Conservation (phyloP, 2,888 invertebrate species). For the Volucella zonaria region DNA sequence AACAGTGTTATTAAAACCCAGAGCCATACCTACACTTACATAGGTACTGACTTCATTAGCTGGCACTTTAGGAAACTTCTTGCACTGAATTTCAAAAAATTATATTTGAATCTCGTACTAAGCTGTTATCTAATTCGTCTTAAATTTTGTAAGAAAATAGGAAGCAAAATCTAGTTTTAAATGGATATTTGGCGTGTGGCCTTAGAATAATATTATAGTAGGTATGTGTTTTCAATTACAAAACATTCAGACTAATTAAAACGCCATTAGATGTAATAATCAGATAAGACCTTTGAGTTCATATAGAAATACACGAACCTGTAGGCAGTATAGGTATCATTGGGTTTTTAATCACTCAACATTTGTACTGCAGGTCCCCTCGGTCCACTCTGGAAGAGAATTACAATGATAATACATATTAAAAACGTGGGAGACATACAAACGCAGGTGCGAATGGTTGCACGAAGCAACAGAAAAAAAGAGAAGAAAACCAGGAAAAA, state of each 20-base stretch:
- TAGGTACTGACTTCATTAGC: too few relatives aligned
- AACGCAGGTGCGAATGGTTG: slow-evolving; percentile 64
- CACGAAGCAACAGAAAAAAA: slow-evolving; percentile 29
- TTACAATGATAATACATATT: slow-evolving; percentile 42
- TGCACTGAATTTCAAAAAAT: too few relatives aligned
- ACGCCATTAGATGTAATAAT: slow-evolving; percentile 62
- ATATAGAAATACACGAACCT: not conserved
- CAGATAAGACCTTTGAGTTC: slow-evolving; percentile 52
- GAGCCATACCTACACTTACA: too few relatives aligned
- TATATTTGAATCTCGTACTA: too few relatives aligned
- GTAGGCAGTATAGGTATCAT: not conserved
- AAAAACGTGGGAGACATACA: slow-evolving; percentile 59
- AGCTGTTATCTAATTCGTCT: too few relatives aligned
- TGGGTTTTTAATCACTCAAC: slow-evolving; percentile 25
- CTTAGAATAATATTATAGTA: slow-evolving; percentile 32
- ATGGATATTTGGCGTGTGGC: slow-evolving; percentile 40
- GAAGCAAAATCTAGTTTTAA: slow-evolving; percentile 25
- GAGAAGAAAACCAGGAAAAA: slow-evolving; percentile 11
- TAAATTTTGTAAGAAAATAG: too few relatives aligned
- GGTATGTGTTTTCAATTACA: slow-evolving; percentile 63
- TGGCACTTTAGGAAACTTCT: too few relatives aligned
- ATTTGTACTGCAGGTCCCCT: slow-evolving; percentile 60
- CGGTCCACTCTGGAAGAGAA: slow-evolving; percentile 32
- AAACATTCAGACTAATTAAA: slow-evolving; percentile 66
- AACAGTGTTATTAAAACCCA: too few relatives aligned